These are phyloP conservation scores for Ara ararauna DNA, from an alignment of 2,797 vertebrate species.

Conservation along the genomic window DNA sequence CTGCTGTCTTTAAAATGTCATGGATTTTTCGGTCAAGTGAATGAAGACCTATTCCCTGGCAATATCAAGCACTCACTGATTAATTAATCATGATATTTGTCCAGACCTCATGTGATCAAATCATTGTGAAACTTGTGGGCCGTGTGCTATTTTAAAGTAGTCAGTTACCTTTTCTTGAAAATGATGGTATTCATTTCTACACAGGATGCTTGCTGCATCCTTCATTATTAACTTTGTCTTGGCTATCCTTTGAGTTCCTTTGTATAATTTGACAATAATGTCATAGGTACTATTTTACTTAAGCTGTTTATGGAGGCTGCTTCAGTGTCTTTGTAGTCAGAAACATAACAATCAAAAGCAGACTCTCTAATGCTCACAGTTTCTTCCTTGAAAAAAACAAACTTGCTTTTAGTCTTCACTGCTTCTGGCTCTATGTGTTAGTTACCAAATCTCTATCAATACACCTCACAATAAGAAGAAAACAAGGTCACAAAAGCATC, in stretches of 20 bases:
- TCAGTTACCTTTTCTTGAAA: neutral
- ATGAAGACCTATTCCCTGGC: neutral
- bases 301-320: neutral
- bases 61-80: neutral
- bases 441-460: neutral
- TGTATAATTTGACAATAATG: neutral
- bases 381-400: neutral
- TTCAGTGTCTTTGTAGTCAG: neutral
- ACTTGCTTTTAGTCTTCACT: neutral
- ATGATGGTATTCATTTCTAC: neutral
- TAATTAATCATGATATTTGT: neutral
- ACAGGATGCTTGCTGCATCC: neutral
- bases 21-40: neutral
- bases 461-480: neutral
- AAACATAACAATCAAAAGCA: neutral
- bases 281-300: neutral
- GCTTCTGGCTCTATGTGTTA: neutral
- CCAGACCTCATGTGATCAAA: neutral
- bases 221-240: neutral
- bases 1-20: neutral
- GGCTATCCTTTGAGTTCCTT: neutral
- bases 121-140: neutral
- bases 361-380: neutral
- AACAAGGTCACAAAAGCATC: neutral
- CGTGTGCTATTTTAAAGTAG: neutral